These are phyloP conservation scores for Motacilla alba DNA, from an alignment of 2,113 vertebrate species.

Conservation along the genomic window DNA sequence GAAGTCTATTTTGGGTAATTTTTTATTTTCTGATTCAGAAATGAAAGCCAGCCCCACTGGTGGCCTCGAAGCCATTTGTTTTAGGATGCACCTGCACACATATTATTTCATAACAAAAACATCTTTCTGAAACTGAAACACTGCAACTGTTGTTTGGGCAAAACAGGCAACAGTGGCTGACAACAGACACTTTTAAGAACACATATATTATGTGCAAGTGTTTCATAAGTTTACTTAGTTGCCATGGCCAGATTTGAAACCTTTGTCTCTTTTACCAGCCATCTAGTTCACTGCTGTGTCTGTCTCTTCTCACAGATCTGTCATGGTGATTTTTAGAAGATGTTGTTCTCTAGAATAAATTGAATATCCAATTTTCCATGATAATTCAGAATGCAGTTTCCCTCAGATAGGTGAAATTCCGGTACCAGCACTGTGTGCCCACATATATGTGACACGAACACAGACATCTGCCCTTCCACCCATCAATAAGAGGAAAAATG, in stretches of 20 bases:
- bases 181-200: neutral
- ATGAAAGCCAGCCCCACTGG: neutral
- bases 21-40: conserved; percentile 35
- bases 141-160: neutral
- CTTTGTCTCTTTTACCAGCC: neutral
- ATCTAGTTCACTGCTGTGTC: neutral
- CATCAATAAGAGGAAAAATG: neutral
- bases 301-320: neutral
- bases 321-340: neutral
- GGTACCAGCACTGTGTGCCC: neutral
- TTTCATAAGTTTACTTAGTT: neutral
- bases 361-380: neutral
- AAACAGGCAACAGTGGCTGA: neutral
- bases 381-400: neutral
- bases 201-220: neutral
- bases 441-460: neutral
- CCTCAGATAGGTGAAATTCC: neutral
- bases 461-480: neutral
- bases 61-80: neutral
- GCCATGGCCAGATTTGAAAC: neutral
- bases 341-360: neutral
- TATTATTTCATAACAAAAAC: neutral
- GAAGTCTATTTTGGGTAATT: neutral
- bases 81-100: conserved; percentile 26
- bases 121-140: conserved; percentile 16